Conservation (phyloP, 1,140 invertebrate species). For the Agraylea sexmaculata region DNA sequence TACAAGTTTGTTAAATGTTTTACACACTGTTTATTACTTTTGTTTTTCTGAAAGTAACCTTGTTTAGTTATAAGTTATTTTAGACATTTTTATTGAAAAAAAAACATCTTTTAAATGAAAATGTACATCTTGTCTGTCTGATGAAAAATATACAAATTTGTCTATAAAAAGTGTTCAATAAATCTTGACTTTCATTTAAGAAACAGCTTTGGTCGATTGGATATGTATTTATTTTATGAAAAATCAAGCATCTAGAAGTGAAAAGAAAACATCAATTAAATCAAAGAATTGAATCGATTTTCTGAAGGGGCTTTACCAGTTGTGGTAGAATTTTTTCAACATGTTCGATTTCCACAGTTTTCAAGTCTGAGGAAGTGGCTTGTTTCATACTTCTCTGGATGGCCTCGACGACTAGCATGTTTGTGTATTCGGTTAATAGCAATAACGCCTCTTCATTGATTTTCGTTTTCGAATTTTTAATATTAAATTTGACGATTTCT, state of each 20-base stretch:
- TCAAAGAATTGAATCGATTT: background rate
- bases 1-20: background rate
- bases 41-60: background rate
- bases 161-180: background rate
- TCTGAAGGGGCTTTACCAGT: slow-evolving; percentile 25
- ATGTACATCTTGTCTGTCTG: background rate
- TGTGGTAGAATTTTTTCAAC: slow-evolving; percentile 37
- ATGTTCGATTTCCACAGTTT: slow-evolving; percentile 33
- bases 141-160: background rate
- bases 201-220: too few species aligned
- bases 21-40: background rate
- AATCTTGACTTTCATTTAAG: background rate
- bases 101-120: background rate
- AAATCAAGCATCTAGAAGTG: slow-evolving; percentile 10
- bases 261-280: slow-evolving; percentile 6
- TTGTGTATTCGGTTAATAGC: slow-evolving; percentile 35
- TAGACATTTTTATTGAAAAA: background rate
- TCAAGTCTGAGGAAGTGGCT: slow-evolving; percentile 32
- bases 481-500: slow-evolving; percentile 27
- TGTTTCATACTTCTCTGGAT: slow-evolving; percentile 36
- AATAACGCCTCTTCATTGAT: slow-evolving; percentile 26
- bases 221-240: background rate
- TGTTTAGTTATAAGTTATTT: slow-evolving; percentile 2
- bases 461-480: slow-evolving; percentile 28
- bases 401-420: slow-evolving; percentile 37